These are phyloP conservation scores for Papilio dardanus DNA, from an alignment of 1,140 invertebrate species.

Conservation along the genomic window DNA sequence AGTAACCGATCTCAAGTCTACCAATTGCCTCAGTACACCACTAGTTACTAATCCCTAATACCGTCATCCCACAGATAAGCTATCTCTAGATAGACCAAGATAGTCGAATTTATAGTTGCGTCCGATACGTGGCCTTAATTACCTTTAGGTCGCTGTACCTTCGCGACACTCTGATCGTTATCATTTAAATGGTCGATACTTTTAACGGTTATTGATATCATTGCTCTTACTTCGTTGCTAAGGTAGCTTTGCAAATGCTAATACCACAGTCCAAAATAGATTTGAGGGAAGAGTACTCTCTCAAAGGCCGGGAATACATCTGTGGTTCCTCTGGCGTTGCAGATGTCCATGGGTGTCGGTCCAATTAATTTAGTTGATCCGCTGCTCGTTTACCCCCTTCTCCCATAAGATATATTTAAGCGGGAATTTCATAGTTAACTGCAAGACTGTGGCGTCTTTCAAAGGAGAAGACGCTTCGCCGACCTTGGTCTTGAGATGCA, in stretches of 20 bases:
- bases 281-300: no score
- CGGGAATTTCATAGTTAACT: no score
- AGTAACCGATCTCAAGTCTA: neutral
- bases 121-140: conserved; percentile 23
- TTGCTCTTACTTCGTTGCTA: neutral
- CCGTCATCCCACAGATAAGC: neutral
- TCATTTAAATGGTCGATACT: conserved; percentile 21
- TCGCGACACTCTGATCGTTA: conserved; percentile 1
- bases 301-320: no score
- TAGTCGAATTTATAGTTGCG: conserved; percentile 15
- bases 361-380: no score
- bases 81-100: neutral
- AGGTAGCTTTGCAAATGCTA: neutral
- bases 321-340: no score
- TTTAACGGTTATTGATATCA: conserved; percentile 20
- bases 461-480: no score
- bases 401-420: no score
- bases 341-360: no score
- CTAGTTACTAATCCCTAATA: neutral
- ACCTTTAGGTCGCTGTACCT: conserved; percentile 6
- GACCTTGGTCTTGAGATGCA: no score
- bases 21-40: neutral
- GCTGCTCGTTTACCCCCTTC: no score
- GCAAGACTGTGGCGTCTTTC: no score
- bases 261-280: neutral